A percentile compares a stretch with the other conserved stretches of the same genome.
Conservation (phyloP, 2,113 vertebrate genomes). For the Callospermophilus lateralis region DNA sequence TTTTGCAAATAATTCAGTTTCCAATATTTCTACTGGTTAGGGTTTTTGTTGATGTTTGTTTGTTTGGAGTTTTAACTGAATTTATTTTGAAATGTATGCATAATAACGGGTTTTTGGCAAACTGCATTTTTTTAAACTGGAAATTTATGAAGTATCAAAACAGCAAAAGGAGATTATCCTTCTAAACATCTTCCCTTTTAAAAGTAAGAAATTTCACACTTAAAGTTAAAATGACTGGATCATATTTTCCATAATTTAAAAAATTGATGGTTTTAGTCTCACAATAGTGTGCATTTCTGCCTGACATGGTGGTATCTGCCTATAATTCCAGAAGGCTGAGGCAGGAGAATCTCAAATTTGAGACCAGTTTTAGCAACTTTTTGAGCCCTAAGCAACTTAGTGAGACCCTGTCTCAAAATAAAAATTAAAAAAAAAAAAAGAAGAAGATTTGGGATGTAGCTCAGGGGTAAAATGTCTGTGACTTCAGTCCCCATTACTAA, state of each 20-base stretch:
- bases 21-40: neutral
- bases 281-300: neutral
- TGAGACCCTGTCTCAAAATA: too few relatives aligned
- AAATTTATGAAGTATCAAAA: neutral
- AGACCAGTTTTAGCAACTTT: too few relatives aligned
- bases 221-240: neutral
- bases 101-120: neutral
- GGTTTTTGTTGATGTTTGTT: too few relatives aligned
- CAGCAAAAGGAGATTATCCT: neutral
- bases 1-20: constrained; percentile 17
- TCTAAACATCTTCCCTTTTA: constrained; percentile 6
- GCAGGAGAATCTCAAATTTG: too few relatives aligned
- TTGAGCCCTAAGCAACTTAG: too few relatives aligned
- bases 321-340: too few relatives aligned
- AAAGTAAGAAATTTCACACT: constrained; percentile 41
- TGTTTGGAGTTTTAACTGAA: neutral
- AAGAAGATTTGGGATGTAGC: too few relatives aligned
- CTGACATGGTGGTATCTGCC: too few relatives aligned
- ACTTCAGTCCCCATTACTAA: too few relatives aligned
- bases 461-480: too few relatives aligned
- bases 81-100: constrained; percentile 20
- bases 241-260: neutral
- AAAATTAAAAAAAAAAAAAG: too few relatives aligned
- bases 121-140: neutral
- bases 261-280: neutral